Evolutionary conservation across 2,113 vertebrate species (phyloP).

Genomic region (Amazona vittata): DNA sequence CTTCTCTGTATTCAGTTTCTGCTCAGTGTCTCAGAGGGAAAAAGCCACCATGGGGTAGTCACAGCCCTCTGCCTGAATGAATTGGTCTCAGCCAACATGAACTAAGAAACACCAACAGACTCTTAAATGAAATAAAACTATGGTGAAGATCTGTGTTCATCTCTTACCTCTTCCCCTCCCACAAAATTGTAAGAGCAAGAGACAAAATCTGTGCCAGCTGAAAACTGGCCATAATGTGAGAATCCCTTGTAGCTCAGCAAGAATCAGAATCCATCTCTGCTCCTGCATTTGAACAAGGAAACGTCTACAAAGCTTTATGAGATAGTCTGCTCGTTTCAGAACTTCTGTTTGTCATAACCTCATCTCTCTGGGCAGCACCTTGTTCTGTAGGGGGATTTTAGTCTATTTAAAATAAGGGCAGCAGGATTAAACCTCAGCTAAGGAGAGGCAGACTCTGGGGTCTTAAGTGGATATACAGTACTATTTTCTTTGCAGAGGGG

Average conservation of each 20-base stretch:
- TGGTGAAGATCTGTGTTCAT: not conserved
- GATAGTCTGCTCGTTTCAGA: not conserved
- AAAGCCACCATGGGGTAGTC: fast-evolving
- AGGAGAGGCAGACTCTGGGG: not conserved
- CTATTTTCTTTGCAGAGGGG: not conserved
- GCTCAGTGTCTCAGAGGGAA: not conserved
- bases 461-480: not conserved
- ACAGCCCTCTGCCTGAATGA: not conserved
- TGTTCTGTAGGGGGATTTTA: not conserved
- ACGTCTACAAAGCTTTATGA: not conserved
- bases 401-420: not conserved
- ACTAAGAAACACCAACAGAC: not conserved
- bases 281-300: not conserved
- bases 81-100: not conserved
- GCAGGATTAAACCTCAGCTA: not conserved
- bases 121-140: not conserved
- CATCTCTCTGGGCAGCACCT: not conserved
- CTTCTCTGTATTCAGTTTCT: not conserved
- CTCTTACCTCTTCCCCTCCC: not conserved
- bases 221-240: not conserved
- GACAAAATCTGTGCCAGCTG: not conserved
- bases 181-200: not conserved
- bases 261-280: not conserved
- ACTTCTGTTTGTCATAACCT: not conserved
- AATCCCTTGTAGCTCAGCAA: not conserved